Conservation (phyloP, 1,140 invertebrate genomes). For the Lethocerus indicus region DNA sequence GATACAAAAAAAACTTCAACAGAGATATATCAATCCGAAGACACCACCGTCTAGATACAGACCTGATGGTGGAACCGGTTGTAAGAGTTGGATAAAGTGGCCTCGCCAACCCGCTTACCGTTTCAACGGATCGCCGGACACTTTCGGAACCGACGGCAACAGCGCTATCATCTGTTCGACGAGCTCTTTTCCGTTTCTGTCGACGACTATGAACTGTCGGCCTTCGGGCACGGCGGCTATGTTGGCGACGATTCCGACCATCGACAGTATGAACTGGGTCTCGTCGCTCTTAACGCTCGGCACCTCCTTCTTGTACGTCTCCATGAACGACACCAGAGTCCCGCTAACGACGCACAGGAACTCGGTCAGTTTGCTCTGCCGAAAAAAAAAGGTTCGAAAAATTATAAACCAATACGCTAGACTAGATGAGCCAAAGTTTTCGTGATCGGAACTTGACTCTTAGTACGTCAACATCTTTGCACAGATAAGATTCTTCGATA, state of each 20-base stretch:
- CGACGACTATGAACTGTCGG: conserved; percentile 24
- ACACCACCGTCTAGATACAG: too few species aligned
- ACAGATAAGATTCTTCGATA: too few species aligned
- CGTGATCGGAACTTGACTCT: too few species aligned
- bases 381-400: conserved; percentile 11
- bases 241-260: conserved; percentile 26
- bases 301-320: conserved; percentile 21
- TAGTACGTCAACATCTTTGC: too few species aligned
- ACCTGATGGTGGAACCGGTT: too few species aligned
- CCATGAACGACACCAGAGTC: conserved; percentile 25
- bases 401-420: background rate
- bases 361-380: conserved; percentile 23
- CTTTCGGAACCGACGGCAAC: conserved; percentile 20
- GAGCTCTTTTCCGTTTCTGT: conserved; percentile 22
- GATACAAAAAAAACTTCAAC: too few species aligned
- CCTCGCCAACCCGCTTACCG: too few species aligned
- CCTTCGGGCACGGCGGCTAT: conserved; percentile 24
- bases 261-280: conserved; percentile 25
- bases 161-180: conserved; percentile 21
- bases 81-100: too few species aligned
- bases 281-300: conserved; percentile 23
- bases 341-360: conserved; percentile 25
- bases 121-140: conserved; percentile 19
- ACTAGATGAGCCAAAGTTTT: too few species aligned
- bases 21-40: too few species aligned